phyloP scores from a whole-genome alignment of 2,797 vertebrate genomes.

The Ctenopoma kingsleyae region DNA sequence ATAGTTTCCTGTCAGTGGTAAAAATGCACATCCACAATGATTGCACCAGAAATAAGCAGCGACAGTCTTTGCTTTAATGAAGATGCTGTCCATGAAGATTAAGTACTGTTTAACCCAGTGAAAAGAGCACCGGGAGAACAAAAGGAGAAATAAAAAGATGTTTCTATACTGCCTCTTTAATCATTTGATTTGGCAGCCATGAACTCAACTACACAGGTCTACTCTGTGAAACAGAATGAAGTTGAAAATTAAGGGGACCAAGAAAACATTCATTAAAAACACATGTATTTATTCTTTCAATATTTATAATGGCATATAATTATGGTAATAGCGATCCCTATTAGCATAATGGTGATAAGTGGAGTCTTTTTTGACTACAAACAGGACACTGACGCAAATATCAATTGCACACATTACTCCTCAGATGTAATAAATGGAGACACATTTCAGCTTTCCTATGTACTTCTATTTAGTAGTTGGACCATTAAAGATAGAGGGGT shows the following conservation, averaged over 20 bases:
- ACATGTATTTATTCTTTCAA: constrained; percentile 63
- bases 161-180: constrained; percentile 50
- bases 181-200: constrained; percentile 44
- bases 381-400: constrained; percentile 51
- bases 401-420: constrained; percentile 46
- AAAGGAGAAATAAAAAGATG: constrained; percentile 53
- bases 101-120: constrained; percentile 35
- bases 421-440: constrained; percentile 32
- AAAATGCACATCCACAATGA: constrained; percentile 2
- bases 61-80: constrained; percentile 51
- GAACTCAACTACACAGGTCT: constrained; percentile 21
- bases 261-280: constrained; percentile 64
- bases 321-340: constrained; percentile 56
- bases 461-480: constrained; percentile 16
- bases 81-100: constrained; percentile 49
- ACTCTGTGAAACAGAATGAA: constrained; percentile 26
- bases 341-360: constrained; percentile 74
- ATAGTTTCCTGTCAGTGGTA: background rate
- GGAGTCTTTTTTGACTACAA: constrained; percentile 45
- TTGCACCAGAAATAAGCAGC: constrained; percentile 17
- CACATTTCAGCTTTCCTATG: constrained; percentile 27
- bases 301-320: constrained; percentile 67
- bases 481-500: constrained; percentile 23
- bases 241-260: constrained; percentile 21
- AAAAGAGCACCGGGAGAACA: background rate